Base-by-base conservation (phyloP, 1,140 invertebrate species). In the Halyomorpha halys region DNA sequence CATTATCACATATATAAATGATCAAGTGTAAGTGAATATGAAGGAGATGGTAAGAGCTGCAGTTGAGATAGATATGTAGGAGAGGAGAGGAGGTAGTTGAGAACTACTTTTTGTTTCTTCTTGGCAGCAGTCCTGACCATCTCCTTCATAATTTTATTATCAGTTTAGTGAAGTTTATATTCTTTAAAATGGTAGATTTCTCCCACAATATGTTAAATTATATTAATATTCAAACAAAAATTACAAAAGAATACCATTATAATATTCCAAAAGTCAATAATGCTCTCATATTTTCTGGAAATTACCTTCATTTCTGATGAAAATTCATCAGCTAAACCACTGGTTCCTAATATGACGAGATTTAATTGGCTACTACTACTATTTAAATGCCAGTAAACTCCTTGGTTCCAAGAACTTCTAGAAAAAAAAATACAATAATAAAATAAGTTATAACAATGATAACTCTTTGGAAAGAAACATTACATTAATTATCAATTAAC, bases 281-380 rank as follows among this genome's bases (percentile, higher is more conserved):
- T 21, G n/a, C 16, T 18, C 47, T 19, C n/a, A 2, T 13, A 49
- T 49, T 18, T 49, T 2, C 47, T 9, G n/a, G 5, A 49, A 49
- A 8, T 19, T 71, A 85, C 85, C 75, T 84, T 79, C 70, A 92
- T 89, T 74, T 90, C 85, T 68, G 82, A 82, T 64, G 86, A 83
- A 44, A 92, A 80, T 75, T 90, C 84, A 67, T 87, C 84, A 23
- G 88, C 86, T 68, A 91, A 76, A 65, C 86, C 86, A 72, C 85
- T 85, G 61, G 82, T 82, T 15, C 89, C 90, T 25, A 93, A 78
- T 68, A 92, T 83, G 15, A 86, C 78, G 63, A 87, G 76, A 78
- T 86, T 86, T 56, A 90, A 74, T 71, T 85, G 83, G 74, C 85
- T 86, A 69, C 86, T 86, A 68, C 81, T 81, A 45, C 79, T 78